Conservation (phyloP, 2,113 vertebrate species). For the Nansenia antarctica region DNA sequence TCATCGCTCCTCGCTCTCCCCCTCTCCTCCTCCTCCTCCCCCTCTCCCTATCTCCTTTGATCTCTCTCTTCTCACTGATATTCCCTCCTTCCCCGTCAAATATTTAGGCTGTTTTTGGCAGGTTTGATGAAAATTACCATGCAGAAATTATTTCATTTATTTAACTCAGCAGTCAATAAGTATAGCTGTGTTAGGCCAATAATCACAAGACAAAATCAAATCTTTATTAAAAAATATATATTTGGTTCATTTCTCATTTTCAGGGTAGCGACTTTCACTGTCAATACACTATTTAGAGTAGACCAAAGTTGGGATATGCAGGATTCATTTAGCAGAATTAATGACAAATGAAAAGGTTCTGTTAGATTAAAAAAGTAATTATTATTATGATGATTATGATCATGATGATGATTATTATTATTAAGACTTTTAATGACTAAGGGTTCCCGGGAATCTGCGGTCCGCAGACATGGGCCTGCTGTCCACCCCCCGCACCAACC, state of each 20-base stretch:
- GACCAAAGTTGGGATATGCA: background rate
- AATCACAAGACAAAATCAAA: constrained; percentile 26
- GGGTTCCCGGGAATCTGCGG: too few species aligned
- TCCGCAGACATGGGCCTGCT: too few species aligned
- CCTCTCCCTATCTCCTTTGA: background rate
- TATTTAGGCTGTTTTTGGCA: constrained; percentile 76
- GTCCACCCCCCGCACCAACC: too few species aligned
- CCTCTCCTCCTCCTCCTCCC: constrained; percentile 29
- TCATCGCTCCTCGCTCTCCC: constrained; percentile 56
- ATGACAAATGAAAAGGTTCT: constrained; percentile 5
- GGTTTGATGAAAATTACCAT: constrained; percentile 69
- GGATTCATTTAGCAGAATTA: constrained; percentile 9
- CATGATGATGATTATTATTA: too few species aligned
- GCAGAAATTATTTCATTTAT: constrained; percentile 68
- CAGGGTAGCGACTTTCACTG: constrained; percentile 16
- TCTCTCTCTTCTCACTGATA: constrained; percentile 70
- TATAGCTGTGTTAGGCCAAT: constrained; percentile 23
- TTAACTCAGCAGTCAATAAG: constrained; percentile 55
- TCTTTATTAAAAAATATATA: background rate
- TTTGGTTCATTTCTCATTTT: constrained; percentile 20
- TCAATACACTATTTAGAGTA: constrained; percentile 19
- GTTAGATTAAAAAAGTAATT: background rate
- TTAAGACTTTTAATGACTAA: too few species aligned
- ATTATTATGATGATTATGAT: too few species aligned
- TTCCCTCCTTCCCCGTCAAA: constrained; percentile 73